Conservation (phyloP, 2,888 invertebrate species). For the Agrotis clavis region DNA sequence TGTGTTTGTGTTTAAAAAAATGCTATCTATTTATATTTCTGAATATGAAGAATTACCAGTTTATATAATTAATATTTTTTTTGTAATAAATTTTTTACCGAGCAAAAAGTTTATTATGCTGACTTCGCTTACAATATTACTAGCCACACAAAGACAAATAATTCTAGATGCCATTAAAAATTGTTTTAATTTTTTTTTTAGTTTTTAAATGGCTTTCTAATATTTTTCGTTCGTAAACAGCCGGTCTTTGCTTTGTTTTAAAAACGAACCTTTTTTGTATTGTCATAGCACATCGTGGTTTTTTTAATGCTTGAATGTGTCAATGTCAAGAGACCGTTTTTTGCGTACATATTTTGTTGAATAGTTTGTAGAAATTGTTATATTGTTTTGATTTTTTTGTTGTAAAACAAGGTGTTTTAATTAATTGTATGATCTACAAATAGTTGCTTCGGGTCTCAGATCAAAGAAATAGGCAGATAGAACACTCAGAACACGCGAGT, state of each 20-base stretch:
- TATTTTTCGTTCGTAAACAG: not conserved
- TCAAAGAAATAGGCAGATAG: too few relatives aligned
- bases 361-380: not conserved
- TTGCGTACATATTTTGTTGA: not conserved
- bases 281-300: not conserved
- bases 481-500: too few relatives aligned
- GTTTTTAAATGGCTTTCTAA: not conserved
- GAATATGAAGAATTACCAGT: too few relatives aligned
- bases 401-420: too few relatives aligned
- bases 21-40: too few relatives aligned
- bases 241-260: not conserved
- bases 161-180: not conserved
- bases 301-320: not conserved
- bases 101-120: too few relatives aligned
- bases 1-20: too few relatives aligned
- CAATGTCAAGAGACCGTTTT: not conserved
- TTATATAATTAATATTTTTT: too few relatives aligned
- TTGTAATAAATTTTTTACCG: too few relatives aligned
- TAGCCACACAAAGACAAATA: not conserved
- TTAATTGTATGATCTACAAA: too few relatives aligned
- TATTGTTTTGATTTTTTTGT: too few relatives aligned
- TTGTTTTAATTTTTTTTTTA: not conserved
- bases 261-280: not conserved
- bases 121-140: not conserved
- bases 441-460: too few relatives aligned